Evolutionary conservation across 2,797 vertebrate species (phyloP).

Genomic region (Macropodus opercularis): DNA sequence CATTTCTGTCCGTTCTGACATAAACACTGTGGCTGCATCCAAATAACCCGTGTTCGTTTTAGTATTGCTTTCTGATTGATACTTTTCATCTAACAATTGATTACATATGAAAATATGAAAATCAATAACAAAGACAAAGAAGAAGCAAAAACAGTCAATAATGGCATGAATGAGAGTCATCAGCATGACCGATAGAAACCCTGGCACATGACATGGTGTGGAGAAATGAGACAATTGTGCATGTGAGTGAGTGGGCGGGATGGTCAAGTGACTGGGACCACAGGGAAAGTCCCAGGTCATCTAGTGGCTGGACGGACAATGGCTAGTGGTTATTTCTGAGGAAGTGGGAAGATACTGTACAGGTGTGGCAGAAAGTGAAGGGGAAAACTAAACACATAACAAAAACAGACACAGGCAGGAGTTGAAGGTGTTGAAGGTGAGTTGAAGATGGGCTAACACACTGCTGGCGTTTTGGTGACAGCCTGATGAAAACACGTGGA

Average conservation of each 20-base stretch:
- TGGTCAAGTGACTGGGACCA: not conserved
- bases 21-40: not conserved
- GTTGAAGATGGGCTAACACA: not conserved
- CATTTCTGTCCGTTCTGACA: slow-evolving; percentile 2
- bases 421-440: not conserved
- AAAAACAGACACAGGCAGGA: not conserved
- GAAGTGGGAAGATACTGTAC: not conserved
- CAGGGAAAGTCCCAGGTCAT: not conserved
- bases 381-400: not conserved
- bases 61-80: no score
- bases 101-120: no score
- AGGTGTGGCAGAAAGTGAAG: not conserved
- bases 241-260: not conserved
- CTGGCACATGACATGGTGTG: not conserved
- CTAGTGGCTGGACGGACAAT: not conserved
- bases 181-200: no score
- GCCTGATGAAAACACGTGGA: not conserved
- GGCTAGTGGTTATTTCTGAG: not conserved
- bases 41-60: not conserved
- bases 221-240: not conserved
- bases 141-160: no score
- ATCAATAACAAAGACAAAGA: no score
- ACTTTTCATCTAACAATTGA: no score
- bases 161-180: no score
- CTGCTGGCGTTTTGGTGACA: not conserved